Evolutionary conservation across 2,113 vertebrate species (phyloP).

Genomic region (Anarhynchus alexandrinus): DNA sequence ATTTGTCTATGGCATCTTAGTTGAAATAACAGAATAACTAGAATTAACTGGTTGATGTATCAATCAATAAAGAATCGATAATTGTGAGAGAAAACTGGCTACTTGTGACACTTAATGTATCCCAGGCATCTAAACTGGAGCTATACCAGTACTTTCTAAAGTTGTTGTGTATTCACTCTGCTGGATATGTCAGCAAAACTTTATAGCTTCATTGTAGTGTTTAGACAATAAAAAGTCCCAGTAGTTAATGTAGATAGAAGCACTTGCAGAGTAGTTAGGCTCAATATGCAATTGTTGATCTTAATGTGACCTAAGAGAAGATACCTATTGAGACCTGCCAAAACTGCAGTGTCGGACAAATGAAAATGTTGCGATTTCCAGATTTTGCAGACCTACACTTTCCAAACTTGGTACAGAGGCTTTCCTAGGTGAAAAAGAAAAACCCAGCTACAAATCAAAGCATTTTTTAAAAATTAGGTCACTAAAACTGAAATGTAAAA

Average conservation of each 20-base stretch:
- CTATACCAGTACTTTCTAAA: slow-evolving; percentile 37
- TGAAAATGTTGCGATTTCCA: not conserved
- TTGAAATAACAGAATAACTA: slow-evolving; percentile 6
- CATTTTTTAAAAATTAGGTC: not conserved
- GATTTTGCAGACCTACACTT: slow-evolving; percentile 22
- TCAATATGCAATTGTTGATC: slow-evolving; percentile 49
- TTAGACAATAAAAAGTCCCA: slow-evolving; percentile 63
- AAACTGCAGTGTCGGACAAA: not conserved
- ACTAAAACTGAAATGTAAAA: not conserved
- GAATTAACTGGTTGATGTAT: not conserved
- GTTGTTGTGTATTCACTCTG: slow-evolving; percentile 42
- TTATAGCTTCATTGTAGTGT: slow-evolving; percentile 35
- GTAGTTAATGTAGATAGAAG: slow-evolving; percentile 59
- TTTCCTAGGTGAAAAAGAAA: not conserved
- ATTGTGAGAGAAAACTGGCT: slow-evolving; percentile 35
- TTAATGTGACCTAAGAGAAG: slow-evolving; percentile 55
- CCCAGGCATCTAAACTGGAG: slow-evolving; percentile 38
- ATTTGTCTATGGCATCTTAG: not conserved
- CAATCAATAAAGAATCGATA: slow-evolving; percentile 16
- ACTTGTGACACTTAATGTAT: slow-evolving; percentile 44
- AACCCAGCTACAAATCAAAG: not conserved
- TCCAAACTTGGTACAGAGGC: not conserved
- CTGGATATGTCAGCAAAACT: slow-evolving; percentile 59
- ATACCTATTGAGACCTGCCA: slow-evolving; percentile 38
- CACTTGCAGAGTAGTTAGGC: slow-evolving; percentile 42